phyloP scores from a whole-genome alignment of 2,888 invertebrate genomes.

The Ceriagrion tenellum region DNA sequence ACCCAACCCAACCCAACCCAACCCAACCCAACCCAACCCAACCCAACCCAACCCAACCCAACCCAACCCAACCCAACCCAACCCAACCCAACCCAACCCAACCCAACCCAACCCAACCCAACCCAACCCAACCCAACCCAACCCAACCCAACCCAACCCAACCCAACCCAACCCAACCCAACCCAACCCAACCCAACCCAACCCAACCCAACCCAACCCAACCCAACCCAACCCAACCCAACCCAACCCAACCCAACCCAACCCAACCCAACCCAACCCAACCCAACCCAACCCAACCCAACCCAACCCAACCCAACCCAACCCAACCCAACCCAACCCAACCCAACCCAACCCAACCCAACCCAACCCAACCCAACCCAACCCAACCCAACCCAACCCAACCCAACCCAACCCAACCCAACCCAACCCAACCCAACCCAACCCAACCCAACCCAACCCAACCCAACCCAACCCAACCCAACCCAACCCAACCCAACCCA shows the following conservation, averaged over 20 bases:
- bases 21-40: slow-evolving; percentile 12
- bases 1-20: neutral
- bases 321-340: slow-evolving; percentile 39
- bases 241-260: slow-evolving; percentile 17
- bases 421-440: slow-evolving; percentile 29
- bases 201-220: slow-evolving; percentile 7
- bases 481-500: slow-evolving; percentile 28
- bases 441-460: slow-evolving; percentile 34
- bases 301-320: slow-evolving; percentile 34
- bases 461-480: slow-evolving; percentile 34
- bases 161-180: slow-evolving; percentile 7
- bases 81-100: slow-evolving; percentile 7
- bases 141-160: slow-evolving; percentile 17
- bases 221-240: neutral
- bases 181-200: slow-evolving; percentile 7
- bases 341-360: slow-evolving; percentile 39
- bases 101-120: slow-evolving; percentile 7
- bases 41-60: slow-evolving; percentile 24
- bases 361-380: slow-evolving; percentile 34
- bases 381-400: slow-evolving; percentile 39
- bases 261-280: slow-evolving; percentile 17
- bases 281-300: slow-evolving; percentile 7
- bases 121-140: slow-evolving; percentile 16
- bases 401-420: slow-evolving; percentile 39
- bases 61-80: slow-evolving; percentile 14